phyloP scores from a whole-genome alignment of 2,797 vertebrate genomes.

The Myoxocephalus aenaeus region DNA sequence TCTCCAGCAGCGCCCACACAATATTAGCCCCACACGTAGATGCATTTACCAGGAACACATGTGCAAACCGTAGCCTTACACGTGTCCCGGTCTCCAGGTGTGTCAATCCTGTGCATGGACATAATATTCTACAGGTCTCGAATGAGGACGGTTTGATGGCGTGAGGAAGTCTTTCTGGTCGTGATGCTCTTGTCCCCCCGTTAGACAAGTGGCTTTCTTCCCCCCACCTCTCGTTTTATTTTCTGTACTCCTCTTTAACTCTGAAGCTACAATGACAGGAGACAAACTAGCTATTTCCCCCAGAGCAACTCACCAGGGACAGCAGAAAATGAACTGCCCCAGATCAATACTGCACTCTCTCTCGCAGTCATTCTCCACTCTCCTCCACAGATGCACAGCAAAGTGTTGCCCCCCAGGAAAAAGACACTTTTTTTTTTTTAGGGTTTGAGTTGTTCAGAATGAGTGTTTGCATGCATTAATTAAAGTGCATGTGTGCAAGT shows the following conservation, averaged over 20 bases:
- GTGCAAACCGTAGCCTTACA: slow-evolving; percentile 3
- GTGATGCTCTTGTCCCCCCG: slow-evolving; percentile 16
- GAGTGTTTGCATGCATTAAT: slow-evolving; percentile 1
- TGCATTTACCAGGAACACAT: slow-evolving; percentile 6
- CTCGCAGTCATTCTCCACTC: slow-evolving; percentile 43
- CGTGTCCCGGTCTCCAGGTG: background rate
- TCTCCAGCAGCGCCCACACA: slow-evolving; percentile 50
- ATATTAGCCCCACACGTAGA: slow-evolving; percentile 39
- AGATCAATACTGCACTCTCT: slow-evolving; percentile 82
- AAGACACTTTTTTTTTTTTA: background rate
- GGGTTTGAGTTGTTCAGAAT: background rate
- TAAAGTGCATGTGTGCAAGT: background rate
- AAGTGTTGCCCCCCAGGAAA: background rate
- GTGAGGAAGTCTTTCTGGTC: slow-evolving; percentile 4
- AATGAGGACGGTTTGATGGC: background rate
- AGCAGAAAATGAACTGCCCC: slow-evolving; percentile 83
- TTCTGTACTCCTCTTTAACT: slow-evolving; percentile 64
- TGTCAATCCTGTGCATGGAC: slow-evolving; percentile 11
- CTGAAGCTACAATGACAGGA: slow-evolving; percentile 81
- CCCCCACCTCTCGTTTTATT: background rate
- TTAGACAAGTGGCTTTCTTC: slow-evolving; percentile 37
- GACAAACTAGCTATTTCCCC: slow-evolving; percentile 85
- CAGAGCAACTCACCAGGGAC: slow-evolving; percentile 80
- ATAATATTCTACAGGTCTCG: background rate
- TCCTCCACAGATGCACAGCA: slow-evolving; percentile 26